Percentiles rank a stretch among this genome's conserved stretches.
Conservation (phyloP, 2,888 invertebrate species). For the Eupithecia subumbrata region DNA sequence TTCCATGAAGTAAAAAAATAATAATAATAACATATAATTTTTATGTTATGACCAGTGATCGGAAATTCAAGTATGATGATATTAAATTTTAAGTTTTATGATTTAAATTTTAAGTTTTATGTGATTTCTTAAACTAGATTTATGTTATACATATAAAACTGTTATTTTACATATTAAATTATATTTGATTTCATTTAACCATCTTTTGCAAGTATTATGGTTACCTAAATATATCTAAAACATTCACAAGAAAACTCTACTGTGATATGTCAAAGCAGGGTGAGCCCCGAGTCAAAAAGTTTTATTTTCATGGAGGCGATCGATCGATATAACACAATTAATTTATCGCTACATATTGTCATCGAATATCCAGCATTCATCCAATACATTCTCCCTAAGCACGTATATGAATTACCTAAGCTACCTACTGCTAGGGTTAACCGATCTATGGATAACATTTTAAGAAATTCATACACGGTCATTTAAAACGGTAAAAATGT, state of each 20-base stretch:
- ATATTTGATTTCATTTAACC: not conserved
- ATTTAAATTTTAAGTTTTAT: not conserved
- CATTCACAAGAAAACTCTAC: slow-evolving; percentile 10
- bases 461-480: slow-evolving; percentile 67
- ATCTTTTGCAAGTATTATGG: not conserved
- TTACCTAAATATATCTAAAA: not conserved
- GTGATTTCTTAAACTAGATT: not conserved
- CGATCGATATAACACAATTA: slow-evolving; percentile 53
- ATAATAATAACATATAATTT: no score
- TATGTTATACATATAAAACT: not conserved
- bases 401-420: slow-evolving; percentile 64
- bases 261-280: slow-evolving; percentile 6
- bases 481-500: slow-evolving; percentile 49
- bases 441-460: slow-evolving; percentile 21
- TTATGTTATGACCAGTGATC: no score
- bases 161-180: not conserved
- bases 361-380: slow-evolving; percentile 63
- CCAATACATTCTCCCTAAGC: slow-evolving; percentile 54
- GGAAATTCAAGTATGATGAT: no score
- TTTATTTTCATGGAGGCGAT: slow-evolving; percentile 49
- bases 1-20: no score
- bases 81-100: no score
- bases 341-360: slow-evolving; percentile 70
- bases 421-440: slow-evolving; percentile 25
- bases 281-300: not conserved